phyloP scores from a whole-genome alignment of 2,888 invertebrate genomes.

The Trissonchulus latispiculum region DNA sequence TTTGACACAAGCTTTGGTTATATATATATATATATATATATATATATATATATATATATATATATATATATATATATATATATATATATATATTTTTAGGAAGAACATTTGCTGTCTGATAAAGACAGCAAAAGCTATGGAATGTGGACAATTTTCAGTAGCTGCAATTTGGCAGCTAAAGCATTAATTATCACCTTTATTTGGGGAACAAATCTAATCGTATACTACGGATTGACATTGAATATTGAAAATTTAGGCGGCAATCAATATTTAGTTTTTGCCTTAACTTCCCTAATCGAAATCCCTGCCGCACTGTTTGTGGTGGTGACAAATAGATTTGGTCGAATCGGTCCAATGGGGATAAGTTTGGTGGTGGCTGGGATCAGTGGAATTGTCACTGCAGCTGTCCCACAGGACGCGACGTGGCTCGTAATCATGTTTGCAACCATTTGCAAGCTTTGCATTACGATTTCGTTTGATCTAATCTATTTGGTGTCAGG shows the following conservation, averaged over 20 bases:
- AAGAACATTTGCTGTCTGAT: too few species aligned
- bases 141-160: conserved; percentile 5
- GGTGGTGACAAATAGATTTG: conserved; percentile 13
- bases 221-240: conserved; percentile 13
- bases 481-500: conserved; percentile 16
- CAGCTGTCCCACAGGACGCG: neutral
- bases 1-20: too few species aligned
- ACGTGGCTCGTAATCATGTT: neutral
- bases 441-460: conserved; percentile 7
- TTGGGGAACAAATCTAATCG: neutral
- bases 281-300: conserved; percentile 14
- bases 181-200: conserved; percentile 8
- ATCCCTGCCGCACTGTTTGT: conserved; percentile 16
- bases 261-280: conserved; percentile 16
- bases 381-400: conserved; percentile 1
- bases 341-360: conserved; percentile 8
- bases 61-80: too few species aligned
- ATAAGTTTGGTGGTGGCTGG: neutral
- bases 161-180: neutral
- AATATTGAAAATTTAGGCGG: conserved; percentile 11
- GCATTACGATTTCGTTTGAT: conserved; percentile 5
- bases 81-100: too few species aligned
- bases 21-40: too few species aligned
- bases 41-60: too few species aligned
- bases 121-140: conserved; percentile 1